These are phyloP conservation scores for Oligia strigilis DNA, from an alignment of 2,888 invertebrate genomes.

Conservation along the genomic window DNA sequence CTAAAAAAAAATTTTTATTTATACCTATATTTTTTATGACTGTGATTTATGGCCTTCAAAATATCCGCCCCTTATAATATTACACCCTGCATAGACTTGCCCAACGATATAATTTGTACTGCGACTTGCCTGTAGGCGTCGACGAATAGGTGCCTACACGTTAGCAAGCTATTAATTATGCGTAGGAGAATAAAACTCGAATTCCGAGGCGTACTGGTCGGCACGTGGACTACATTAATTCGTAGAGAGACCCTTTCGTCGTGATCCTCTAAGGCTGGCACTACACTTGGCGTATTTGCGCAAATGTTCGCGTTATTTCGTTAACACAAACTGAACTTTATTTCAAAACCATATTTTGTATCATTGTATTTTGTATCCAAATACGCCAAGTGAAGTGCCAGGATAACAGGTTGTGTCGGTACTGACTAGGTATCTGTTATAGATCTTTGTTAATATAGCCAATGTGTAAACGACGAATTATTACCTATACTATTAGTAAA, in stretches of 20 bases:
- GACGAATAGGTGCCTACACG: conserved; percentile 31
- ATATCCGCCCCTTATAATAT: conserved; percentile 13
- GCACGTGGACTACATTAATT: conserved; percentile 26
- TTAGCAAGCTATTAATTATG: conserved; percentile 36
- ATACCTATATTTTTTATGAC: not conserved
- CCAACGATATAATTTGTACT: conserved; percentile 33
- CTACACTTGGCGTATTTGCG: conserved; percentile 18
- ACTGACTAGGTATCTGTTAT: conserved; percentile 44
- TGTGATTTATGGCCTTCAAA: not conserved
- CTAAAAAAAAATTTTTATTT: not conserved
- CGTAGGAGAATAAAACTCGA: conserved; percentile 29
- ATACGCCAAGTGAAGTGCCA: conserved; percentile 15
- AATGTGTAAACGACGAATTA: conserved; percentile 42
- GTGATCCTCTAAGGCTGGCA: conserved; percentile 41
- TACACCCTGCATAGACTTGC: conserved; percentile 18
- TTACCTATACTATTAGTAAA: conserved; percentile 28
- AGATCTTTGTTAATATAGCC: conserved; percentile 42
- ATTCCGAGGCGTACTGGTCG: conserved; percentile 20
- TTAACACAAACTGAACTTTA: not conserved
- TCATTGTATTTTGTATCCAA: not conserved
- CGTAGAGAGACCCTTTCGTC: conserved; percentile 22
- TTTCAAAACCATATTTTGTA: not conserved
- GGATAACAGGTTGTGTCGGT: conserved; percentile 60
- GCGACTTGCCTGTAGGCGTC: conserved; percentile 20
- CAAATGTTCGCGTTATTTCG: conserved; percentile 12